These are phyloP conservation scores for Drosophila grimshawi DNA, from an alignment of 1,140 invertebrate genomes.

Conservation along the genomic window DNA sequence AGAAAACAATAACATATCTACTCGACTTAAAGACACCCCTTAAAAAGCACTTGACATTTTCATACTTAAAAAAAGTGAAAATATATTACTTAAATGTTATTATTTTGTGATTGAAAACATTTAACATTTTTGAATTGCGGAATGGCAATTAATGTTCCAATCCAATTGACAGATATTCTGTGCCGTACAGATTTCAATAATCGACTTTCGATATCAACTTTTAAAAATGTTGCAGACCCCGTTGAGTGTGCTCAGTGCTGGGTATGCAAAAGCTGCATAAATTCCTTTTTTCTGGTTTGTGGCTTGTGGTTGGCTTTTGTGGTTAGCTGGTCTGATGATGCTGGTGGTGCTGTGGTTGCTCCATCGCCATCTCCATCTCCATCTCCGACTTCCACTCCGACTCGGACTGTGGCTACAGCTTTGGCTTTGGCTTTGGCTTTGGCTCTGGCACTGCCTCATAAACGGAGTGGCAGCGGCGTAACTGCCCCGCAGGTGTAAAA, in stretches of 20 bases:
- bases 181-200: too few species aligned
- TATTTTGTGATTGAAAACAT: too few species aligned
- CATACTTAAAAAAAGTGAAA: too few species aligned
- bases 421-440: slow-evolving; percentile 11
- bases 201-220: not conserved
- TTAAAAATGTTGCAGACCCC: slow-evolving; percentile 2
- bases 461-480: slow-evolving; percentile 63
- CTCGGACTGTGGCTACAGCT: slow-evolving; percentile 24
- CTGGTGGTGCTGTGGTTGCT: slow-evolving; percentile 34
- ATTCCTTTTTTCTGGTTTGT: slow-evolving; percentile 56
- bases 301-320: slow-evolving; percentile 36
- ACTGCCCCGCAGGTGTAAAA: slow-evolving; percentile 64
- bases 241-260: not conserved
- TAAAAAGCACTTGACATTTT: not conserved
- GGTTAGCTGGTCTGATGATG: slow-evolving; percentile 36
- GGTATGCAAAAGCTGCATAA: slow-evolving; percentile 55
- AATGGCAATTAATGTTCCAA: too few species aligned
- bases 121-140: too few species aligned
- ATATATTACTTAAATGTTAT: too few species aligned
- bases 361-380: slow-evolving; percentile 20
- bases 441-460: slow-evolving; percentile 52
- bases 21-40: slow-evolving; percentile 8
- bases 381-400: slow-evolving; percentile 46
- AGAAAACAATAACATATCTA: too few species aligned
- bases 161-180: too few species aligned